Evolutionary conservation across 2,113 vertebrate species (phyloP).

Genomic region (Microtus pennsylvanicus): DNA sequence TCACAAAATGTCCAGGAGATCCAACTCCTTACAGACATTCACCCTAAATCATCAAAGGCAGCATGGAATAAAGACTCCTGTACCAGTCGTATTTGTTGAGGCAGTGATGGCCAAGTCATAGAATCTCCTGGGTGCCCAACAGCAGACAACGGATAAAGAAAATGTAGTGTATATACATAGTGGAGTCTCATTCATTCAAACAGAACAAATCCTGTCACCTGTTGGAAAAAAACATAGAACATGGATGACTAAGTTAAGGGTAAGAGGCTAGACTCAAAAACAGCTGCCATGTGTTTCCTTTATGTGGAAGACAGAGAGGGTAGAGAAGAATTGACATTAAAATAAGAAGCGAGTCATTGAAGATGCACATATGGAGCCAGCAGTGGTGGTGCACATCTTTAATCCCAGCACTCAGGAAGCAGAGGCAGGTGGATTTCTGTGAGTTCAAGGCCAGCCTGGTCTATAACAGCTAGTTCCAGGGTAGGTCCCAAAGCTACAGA

Average conservation of each 20-base stretch:
- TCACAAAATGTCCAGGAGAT: not conserved
- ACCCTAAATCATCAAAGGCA: not conserved
- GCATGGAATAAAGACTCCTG: not conserved
- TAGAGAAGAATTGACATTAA: not conserved
- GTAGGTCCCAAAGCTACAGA: no score
- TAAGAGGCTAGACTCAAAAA: not conserved
- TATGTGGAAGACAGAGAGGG: not conserved
- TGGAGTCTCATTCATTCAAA: not conserved
- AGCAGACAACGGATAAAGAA: not conserved
- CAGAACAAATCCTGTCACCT: not conserved
- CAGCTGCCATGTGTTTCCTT: not conserved
- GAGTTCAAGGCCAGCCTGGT: no score
- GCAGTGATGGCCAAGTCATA: not conserved
- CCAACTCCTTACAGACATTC: not conserved
- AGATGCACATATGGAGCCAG: not conserved
- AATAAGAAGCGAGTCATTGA: not conserved
- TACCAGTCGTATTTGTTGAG: not conserved
- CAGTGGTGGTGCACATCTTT: no score
- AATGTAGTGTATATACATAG: not conserved
- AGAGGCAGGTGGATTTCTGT: no score
- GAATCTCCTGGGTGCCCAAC: not conserved
- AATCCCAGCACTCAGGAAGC: no score
- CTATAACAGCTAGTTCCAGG: no score
- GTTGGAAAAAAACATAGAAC: not conserved
- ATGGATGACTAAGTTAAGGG: not conserved